phyloP scores from a whole-genome alignment of 1,140 invertebrate species.

The Metopolophium dirhodum region DNA sequence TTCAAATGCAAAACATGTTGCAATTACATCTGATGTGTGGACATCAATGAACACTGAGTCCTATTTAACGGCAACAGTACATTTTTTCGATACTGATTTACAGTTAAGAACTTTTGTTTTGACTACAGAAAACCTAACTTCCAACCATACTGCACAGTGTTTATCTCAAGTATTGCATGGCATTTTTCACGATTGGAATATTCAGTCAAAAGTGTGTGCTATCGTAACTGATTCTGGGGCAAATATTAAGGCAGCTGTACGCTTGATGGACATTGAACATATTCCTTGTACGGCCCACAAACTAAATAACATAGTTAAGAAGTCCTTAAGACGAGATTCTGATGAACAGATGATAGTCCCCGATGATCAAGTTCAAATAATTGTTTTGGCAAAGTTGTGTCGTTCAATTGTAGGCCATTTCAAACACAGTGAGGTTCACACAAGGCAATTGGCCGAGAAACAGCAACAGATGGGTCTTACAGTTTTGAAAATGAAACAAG shows the following conservation, averaged over 20 bases:
- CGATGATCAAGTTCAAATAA: not conserved
- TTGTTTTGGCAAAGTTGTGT: not conserved
- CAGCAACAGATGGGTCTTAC: no score
- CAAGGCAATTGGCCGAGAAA: not conserved
- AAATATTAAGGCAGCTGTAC: not conserved
- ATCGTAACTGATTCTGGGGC: not conserved
- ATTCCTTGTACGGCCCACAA: constrained; percentile 20
- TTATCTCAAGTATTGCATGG: not conserved
- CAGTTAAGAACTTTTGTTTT: not conserved
- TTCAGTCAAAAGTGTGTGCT: not conserved
- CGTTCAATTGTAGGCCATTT: not conserved
- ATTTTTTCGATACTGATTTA: not conserved
- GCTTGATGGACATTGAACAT: not conserved
- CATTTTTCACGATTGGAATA: not conserved
- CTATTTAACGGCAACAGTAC: not conserved
- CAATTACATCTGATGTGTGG: not conserved
- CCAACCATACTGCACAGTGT: not conserved
- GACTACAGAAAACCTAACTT: not conserved
- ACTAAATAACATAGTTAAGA: not conserved
- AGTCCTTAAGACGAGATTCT: not conserved
- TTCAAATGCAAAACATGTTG: not conserved
- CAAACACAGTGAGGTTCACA: not conserved
- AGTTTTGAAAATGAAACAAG: constrained; percentile 11
- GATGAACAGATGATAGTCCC: not conserved
- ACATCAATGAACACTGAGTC: not conserved